These are phyloP conservation scores for Vimba vimba DNA, from an alignment of 2,113 vertebrate genomes.

Conservation along the genomic window DNA sequence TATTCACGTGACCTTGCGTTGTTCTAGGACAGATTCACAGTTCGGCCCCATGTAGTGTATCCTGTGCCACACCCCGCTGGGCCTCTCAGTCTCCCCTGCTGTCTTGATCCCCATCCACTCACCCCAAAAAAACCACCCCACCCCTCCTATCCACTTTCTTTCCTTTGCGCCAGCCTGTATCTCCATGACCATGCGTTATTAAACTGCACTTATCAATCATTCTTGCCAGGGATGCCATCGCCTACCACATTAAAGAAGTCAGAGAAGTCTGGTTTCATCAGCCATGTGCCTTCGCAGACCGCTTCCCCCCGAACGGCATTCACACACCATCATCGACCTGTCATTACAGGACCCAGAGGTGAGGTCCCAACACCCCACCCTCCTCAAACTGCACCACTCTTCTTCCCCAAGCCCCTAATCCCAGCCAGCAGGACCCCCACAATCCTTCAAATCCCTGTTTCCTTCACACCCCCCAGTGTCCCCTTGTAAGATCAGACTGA, in stretches of 20 bases:
- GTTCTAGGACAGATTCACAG: not conserved
- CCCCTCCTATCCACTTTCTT: constrained; percentile 69
- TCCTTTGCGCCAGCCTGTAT: constrained; percentile 80
- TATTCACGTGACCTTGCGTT: not conserved
- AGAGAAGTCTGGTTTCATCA: constrained; percentile 98
- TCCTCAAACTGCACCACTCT: constrained; percentile 58
- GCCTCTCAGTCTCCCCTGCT: constrained; percentile 51
- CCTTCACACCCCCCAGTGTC: constrained; percentile 33
- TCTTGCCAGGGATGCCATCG: constrained; percentile 94
- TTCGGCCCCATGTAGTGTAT: constrained; percentile 23
- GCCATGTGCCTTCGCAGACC: constrained; percentile 88
- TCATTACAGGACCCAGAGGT: constrained; percentile 99
- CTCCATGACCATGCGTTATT: constrained; percentile 84
- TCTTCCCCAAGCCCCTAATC: constrained; percentile 37
- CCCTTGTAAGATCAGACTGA: not conserved
- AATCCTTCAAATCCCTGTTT: constrained; percentile 22
- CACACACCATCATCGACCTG: constrained; percentile 96
- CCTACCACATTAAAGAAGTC: constrained; percentile 96
- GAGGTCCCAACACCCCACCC: constrained; percentile 74
- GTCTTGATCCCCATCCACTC: constrained; percentile 69
- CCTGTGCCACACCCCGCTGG: constrained; percentile 37
- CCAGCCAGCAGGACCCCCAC: constrained; percentile 13
- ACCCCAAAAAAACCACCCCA: constrained; percentile 28
- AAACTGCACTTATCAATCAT: constrained; percentile 86
- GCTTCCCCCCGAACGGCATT: constrained; percentile 93